These are phyloP conservation scores for Drosophila meridionalis DNA, from an alignment of 2,888 invertebrate species.

Conservation along the genomic window DNA sequence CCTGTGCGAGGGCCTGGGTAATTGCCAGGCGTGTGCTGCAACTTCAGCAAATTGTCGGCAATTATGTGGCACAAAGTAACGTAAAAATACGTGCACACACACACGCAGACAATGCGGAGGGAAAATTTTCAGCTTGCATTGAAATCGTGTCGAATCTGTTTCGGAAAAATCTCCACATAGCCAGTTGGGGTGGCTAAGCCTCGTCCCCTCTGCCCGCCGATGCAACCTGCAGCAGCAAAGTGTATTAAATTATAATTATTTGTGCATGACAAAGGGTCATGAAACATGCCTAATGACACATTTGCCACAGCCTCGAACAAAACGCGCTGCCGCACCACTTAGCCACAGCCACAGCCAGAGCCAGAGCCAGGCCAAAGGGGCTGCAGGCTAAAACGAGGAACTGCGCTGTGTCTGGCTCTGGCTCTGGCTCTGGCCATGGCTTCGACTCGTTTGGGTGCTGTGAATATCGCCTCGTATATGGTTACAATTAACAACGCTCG, in stretches of 20 bases:
- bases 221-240: conserved; percentile 67
- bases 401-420: conserved; percentile 7
- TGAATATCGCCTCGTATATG: conserved; percentile 57
- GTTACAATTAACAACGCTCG: conserved; percentile 75
- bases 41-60: conserved; percentile 80
- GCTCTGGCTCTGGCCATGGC: neutral
- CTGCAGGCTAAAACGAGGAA: neutral
- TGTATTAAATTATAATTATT: conserved; percentile 84
- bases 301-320: conserved; percentile 80
- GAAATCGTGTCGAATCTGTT: conserved; percentile 47
- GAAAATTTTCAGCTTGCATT: conserved; percentile 35
- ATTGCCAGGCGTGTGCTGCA: conserved; percentile 78
- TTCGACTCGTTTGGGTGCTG: conserved; percentile 29
- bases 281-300: conserved; percentile 84
- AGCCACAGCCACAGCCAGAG: neutral
- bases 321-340: conserved; percentile 50
- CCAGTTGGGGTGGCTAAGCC: conserved; percentile 41
- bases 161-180: conserved; percentile 52
- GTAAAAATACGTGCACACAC: conserved; percentile 43
- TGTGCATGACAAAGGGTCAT: conserved; percentile 83
- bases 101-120: conserved; percentile 22
- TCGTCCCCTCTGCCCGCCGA: neutral
- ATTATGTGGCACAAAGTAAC: conserved; percentile 76
- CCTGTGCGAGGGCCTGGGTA: conserved; percentile 48
- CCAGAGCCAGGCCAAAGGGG: conserved; percentile 1